Percentiles rank a stretch among this genome's conserved stretches.
These are phyloP conservation scores for Arion vulgaris DNA, from an alignment of 1,140 invertebrate genomes.

Conservation along the genomic window DNA sequence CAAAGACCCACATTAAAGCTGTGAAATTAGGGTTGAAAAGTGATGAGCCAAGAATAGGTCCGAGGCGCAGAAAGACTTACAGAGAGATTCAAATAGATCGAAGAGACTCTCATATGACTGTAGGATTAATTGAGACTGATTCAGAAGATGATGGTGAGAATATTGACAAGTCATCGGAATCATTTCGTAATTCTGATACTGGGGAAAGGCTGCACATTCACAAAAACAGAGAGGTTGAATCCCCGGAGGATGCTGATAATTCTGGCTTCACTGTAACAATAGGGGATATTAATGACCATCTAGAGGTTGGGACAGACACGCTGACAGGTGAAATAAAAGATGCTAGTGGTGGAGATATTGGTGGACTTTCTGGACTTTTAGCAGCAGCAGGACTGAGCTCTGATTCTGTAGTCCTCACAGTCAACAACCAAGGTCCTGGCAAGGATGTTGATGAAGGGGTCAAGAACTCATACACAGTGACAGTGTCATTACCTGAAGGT, in stretches of 20 bases:
- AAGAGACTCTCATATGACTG: not conserved
- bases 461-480: constrained; percentile 32
- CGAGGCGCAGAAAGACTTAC: not conserved
- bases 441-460: not conserved
- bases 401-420: constrained; percentile 30
- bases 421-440: constrained; percentile 7
- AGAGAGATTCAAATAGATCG: constrained; percentile 1
- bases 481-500: constrained; percentile 28
- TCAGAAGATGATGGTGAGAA: not conserved
- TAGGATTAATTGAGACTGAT: not conserved
- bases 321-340: constrained; percentile 2
- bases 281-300: constrained; percentile 9
- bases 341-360: not conserved
- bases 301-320: constrained; percentile 1
- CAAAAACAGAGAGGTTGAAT: not conserved
- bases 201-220: not conserved
- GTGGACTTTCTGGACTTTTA: constrained; percentile 28
- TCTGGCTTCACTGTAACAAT: constrained; percentile 8
- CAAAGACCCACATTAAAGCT: constrained; percentile 25
- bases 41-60: constrained; percentile 10
- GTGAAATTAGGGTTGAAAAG: constrained; percentile 25
- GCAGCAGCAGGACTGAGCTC: constrained; percentile 34
- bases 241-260: not conserved
- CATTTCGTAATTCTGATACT: not conserved
- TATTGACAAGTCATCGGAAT: not conserved